Evolutionary conservation across 1,140 invertebrate species (phyloP), one percentile per base, ranked within the genome.

Genomic region (Dryas iulia): DNA sequence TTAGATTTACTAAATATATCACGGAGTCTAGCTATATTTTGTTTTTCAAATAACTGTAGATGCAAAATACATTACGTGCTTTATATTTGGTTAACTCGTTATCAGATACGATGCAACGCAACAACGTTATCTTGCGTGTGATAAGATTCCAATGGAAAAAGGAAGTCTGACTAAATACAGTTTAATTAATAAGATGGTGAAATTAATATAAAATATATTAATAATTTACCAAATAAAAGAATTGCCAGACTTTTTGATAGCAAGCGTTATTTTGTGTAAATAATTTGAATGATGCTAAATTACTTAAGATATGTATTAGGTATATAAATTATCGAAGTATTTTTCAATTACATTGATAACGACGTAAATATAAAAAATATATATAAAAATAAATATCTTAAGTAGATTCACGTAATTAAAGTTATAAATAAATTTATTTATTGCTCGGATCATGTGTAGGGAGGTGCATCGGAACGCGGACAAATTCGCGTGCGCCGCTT

Each of bases 401-500:
- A 47, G 21, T 3, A 47, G 14, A 7, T 47, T 21, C 2, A 21
- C 14, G 21, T 47, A 47, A 47, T 47, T 3, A 18, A 47, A 18
- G 18, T 21, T 56, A 56, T 25, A 26, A 57, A 57, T 58, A 64
- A 30, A 47, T 69, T 69, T 69, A 62, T 33, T 64, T 70, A 70
- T 39, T 30, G 52, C 18, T 60, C 33, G 28, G 28, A 70, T 65
- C 63, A 64, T 56, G 63, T 52, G 69, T 56, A 53, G 67, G 56
- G 69, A 71, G 70, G 75, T 76, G 72, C 75, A 79, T 77, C 69
- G 82, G 84, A 89, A 87, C 81, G 84, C 84, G 78, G 78, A 84
- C 79, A 75, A 79, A 69, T 77, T 75, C 82, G 78, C 79, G 74
- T 71, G 75, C 81, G 76, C 74, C 85, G 83, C 86, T 89, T 90